Conservation (phyloP, 1,140 invertebrate genomes). For the Scaptomyza graminum region DNA sequence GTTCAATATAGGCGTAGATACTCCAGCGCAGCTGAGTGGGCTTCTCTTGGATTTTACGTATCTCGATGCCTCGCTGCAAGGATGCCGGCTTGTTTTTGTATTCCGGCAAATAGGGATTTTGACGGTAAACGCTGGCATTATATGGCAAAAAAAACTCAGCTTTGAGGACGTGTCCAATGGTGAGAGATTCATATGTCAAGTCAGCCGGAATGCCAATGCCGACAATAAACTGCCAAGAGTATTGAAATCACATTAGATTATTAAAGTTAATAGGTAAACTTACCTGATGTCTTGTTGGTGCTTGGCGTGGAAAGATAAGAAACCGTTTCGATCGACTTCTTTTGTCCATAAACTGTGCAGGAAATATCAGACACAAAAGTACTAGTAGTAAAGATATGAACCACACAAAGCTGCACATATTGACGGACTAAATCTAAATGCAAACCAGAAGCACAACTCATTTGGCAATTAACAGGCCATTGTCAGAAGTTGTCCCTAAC, state of each 20-base stretch:
- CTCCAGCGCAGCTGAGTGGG: conserved; percentile 55
- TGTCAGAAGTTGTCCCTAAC: conserved; percentile 6
- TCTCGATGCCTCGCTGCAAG: not conserved
- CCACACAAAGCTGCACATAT: conserved; percentile 23
- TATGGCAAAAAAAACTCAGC: conserved; percentile 63
- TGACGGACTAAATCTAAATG: conserved; percentile 9
- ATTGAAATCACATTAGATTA: not conserved
- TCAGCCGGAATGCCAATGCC: conserved; percentile 75
- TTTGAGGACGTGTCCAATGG: conserved; percentile 65
- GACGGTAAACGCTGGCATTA: conserved; percentile 56
- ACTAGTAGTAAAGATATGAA: conserved; percentile 11
- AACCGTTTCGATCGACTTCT: conserved; percentile 39
- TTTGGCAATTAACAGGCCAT: conserved; percentile 26
- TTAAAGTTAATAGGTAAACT: not conserved
- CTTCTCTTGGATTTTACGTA: conserved; percentile 26
- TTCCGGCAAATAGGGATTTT: conserved; percentile 65
- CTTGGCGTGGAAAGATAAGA: conserved; percentile 63
- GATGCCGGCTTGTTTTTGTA: conserved; percentile 26
- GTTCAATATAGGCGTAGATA: conserved; percentile 57
- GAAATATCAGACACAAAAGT: conserved; percentile 2
- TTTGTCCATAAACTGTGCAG: not conserved
- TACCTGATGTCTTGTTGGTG: conserved; percentile 68
- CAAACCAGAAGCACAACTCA: not conserved
- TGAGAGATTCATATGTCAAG: conserved; percentile 64
- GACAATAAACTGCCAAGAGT: conserved; percentile 58